Evolutionary conservation across 1,140 invertebrate genomes (phyloP).

Genomic region (Procambarus virginalis): DNA sequence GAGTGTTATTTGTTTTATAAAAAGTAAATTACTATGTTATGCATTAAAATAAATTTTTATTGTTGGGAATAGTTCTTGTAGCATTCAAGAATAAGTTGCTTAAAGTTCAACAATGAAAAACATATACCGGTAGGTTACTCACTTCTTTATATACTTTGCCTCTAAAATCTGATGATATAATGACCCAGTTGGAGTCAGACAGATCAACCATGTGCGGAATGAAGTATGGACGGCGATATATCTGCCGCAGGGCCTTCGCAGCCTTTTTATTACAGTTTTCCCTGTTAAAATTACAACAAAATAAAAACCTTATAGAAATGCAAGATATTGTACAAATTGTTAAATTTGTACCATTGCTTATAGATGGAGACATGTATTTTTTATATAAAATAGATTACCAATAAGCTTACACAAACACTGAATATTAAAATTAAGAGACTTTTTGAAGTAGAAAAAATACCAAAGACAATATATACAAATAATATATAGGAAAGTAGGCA

Average conservation of each 20-base stretch:
- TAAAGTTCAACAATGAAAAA: neutral
- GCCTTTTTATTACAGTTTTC: constrained; percentile 88
- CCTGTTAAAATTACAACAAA: constrained; percentile 72
- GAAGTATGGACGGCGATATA: constrained; percentile 84
- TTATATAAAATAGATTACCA: too few relatives aligned
- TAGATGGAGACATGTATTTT: too few relatives aligned
- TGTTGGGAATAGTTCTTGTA: too few relatives aligned
- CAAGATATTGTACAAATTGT: too few relatives aligned
- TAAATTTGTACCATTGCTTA: too few relatives aligned
- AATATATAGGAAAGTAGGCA: too few relatives aligned
- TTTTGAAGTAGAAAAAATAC: too few relatives aligned
- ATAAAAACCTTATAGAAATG: neutral
- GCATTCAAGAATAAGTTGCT: neutral
- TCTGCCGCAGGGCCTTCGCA: constrained; percentile 82
- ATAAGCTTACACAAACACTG: too few relatives aligned
- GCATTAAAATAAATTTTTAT: too few relatives aligned
- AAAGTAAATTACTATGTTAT: too few relatives aligned
- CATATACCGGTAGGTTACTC: constrained; percentile 41
- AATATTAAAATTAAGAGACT: too few relatives aligned
- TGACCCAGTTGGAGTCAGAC: constrained; percentile 86
- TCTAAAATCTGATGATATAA: constrained; percentile 85
- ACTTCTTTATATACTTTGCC: constrained; percentile 82
- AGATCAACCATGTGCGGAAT: constrained; percentile 84
- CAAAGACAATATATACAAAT: too few relatives aligned
- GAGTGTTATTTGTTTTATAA: neutral